Base-by-base conservation (phyloP, 1,140 invertebrate genomes). In the Aradophagus sp. region DNA sequence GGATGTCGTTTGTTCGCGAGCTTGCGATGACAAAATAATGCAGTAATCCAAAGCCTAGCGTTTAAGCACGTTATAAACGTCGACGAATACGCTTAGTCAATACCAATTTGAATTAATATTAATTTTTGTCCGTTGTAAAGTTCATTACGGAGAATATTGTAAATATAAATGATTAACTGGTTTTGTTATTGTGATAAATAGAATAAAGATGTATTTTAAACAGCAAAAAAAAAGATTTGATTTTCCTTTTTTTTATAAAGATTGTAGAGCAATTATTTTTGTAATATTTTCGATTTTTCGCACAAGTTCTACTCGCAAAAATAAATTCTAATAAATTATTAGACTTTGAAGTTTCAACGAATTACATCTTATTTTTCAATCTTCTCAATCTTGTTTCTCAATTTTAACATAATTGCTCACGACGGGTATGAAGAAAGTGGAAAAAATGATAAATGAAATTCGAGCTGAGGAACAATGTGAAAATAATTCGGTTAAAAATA, bases 21-120 rank as follows among this genome's bases (percentile, higher is more conserved):
- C 10, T 47, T 59, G 53, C 41, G 44, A 69, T 45, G 11, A 52
- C 41, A 47, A 45, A 68, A 68, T 68, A 55, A 68, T 41, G 38
- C 26, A 45, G 47, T 61, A 68, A 68, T 68, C 48, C 42, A 4
- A 8, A 14, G 41, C 7, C 16, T n/a, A 12, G 45, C 14, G 15
- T 52, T 66, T 26, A 48, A 52, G 26, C 17, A 13, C 17, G 47
- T 55, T 61, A 19, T 34, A 38, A 19, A n/a, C n/a, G n/a, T 31
- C 16, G 26, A 15, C 31, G 17, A 52, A 52, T 66, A 29, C 23
- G 14, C 36, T 19, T 10, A 32, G 11, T 10, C 42, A 31, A 36
- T 23, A 31, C 39, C 44, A 48, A 42, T 13, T 50, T 32, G 26
- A n/a, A 53, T 58, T 53, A 48, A 68, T 34, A 53, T 59, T 68